Evolutionary conservation across 2,113 vertebrate genomes (phyloP).

Genomic region (Hydrochoerus hydrochaeris): DNA sequence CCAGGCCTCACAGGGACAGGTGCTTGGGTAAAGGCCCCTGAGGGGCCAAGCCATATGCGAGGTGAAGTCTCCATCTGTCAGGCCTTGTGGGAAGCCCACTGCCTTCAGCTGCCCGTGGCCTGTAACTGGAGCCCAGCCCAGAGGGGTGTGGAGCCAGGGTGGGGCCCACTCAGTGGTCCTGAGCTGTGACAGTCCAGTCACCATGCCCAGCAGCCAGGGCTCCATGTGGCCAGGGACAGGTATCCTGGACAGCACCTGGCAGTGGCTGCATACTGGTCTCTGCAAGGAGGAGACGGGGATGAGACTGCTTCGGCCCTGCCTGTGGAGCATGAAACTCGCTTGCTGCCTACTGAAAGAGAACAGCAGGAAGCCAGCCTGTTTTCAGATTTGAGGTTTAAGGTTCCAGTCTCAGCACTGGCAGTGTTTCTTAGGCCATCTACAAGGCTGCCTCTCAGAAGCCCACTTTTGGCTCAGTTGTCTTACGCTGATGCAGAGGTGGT

Average conservation of each 20-base stretch:
- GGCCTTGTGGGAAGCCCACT: not conserved
- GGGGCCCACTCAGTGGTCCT: not conserved
- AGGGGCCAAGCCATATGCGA: not conserved
- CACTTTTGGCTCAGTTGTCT: not conserved
- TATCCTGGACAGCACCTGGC: not conserved
- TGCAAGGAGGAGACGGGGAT: not conserved
- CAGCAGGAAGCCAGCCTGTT: not conserved
- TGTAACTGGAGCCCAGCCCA: not conserved
- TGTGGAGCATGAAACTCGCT: too few relatives aligned
- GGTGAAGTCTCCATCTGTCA: not conserved
- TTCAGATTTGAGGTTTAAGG: too few relatives aligned
- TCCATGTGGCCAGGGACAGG: too few relatives aligned
- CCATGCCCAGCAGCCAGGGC: accelerated
- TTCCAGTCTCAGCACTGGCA: not conserved
- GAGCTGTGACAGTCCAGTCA: too few relatives aligned
- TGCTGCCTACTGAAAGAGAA: not conserved
- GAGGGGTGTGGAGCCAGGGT: too few relatives aligned
- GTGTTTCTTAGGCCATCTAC: not conserved
- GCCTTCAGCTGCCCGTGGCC: not conserved
- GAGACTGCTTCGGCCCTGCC: not conserved
- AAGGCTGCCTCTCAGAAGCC: too few relatives aligned
- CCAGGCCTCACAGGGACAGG: not conserved
- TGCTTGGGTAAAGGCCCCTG: not conserved
- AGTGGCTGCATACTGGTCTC: not conserved
- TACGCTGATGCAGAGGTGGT: not conserved